These are phyloP conservation scores for Gymnarchus niloticus DNA, from an alignment of 2,113 vertebrate genomes.

Conservation along the genomic window DNA sequence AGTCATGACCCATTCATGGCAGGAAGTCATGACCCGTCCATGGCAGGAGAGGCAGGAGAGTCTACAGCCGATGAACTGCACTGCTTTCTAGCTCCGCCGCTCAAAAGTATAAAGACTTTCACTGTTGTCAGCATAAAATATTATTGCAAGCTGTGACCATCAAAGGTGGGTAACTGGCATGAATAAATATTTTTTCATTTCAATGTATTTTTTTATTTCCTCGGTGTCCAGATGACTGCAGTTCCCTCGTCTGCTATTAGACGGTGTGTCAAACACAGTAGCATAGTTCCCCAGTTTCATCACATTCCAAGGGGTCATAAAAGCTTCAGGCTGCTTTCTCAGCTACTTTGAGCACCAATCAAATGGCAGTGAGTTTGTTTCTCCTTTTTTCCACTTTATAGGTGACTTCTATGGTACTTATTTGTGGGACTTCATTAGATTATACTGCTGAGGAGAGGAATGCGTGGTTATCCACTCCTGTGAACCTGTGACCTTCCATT, in stretches of 20 bases:
- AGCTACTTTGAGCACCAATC: not conserved
- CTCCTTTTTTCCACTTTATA: not conserved
- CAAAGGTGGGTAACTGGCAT: not conserved
- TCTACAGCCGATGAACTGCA: not conserved
- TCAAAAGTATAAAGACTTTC: too few relatives aligned
- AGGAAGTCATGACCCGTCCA: not conserved
- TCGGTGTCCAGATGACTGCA: not conserved
- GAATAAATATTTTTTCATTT: not conserved
- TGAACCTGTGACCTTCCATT: not conserved
- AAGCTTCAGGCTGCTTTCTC: not conserved
- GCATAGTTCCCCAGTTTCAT: not conserved
- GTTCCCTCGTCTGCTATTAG: not conserved
- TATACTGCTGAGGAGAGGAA: not conserved
- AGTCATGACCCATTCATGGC: not conserved
- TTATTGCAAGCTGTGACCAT: not conserved
- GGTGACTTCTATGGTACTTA: not conserved
- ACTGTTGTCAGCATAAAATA: not conserved
- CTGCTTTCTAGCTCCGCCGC: not conserved
- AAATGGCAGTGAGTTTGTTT: not conserved
- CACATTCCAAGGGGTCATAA: not conserved
- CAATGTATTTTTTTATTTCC: not conserved
- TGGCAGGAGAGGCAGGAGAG: not conserved
- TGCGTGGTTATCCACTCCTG: not conserved
- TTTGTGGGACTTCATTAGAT: not conserved
- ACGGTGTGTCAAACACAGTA: not conserved